Percentiles rank a stretch among this genome's conserved stretches.
phyloP scores from a whole-genome alignment of 2,888 invertebrate genomes.

The Dryocosmus kuriphilus region DNA sequence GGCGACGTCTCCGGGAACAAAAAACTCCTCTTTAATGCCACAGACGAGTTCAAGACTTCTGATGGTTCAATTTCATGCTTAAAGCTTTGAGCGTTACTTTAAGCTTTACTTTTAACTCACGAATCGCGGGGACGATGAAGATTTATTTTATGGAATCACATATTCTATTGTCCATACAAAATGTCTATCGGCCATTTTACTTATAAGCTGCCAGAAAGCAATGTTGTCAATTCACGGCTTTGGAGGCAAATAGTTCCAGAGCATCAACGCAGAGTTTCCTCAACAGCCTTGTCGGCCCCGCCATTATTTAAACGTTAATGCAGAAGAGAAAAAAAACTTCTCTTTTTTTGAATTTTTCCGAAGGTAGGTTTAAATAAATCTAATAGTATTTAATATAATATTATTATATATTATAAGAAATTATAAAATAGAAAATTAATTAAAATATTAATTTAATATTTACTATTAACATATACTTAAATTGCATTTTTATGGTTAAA shows the following conservation, averaged over 20 bases:
- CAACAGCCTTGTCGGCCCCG: conserved; percentile 66
- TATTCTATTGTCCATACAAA: conserved; percentile 74
- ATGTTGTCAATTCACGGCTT: conserved; percentile 74
- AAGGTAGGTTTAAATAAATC: no score
- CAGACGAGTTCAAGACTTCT: neutral
- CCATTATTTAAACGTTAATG: no score
- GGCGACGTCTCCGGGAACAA: no score
- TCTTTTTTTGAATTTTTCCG: no score
- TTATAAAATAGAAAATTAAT: no score
- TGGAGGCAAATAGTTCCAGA: conserved; percentile 67
- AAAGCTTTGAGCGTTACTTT: conserved; percentile 40
- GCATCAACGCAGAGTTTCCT: conserved; percentile 59
- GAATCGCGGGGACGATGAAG: conserved; percentile 66
- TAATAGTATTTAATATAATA: no score
- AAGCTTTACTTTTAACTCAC: conserved; percentile 58
- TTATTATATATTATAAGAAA: no score
- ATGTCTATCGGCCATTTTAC: conserved; percentile 78
- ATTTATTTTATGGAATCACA: conserved; percentile 71
- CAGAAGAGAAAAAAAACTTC: no score
- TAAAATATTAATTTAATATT: no score
- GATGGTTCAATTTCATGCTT: conserved; percentile 45
- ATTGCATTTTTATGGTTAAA: no score
- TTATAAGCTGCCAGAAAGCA: conserved; percentile 77
- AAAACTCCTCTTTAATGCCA: conserved; percentile 19
- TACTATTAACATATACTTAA: no score